Percentiles rank a stretch among this genome's conserved stretches.
These are phyloP conservation scores for Ceratina calcarata DNA, from an alignment of 1,140 invertebrate species.

Conservation along the genomic window DNA sequence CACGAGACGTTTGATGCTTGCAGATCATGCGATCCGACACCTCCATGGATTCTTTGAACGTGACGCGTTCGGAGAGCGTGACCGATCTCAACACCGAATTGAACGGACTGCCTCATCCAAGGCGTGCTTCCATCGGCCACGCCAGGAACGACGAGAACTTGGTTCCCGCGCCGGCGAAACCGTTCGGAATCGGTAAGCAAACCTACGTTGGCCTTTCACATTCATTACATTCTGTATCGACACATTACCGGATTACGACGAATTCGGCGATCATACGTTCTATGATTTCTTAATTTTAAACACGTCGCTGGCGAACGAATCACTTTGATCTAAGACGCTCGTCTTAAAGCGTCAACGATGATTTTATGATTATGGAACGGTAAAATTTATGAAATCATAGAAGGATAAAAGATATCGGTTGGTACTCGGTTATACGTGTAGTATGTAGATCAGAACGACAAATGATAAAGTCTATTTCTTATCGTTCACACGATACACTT, in stretches of 20 bases:
- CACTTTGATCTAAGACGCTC: no score
- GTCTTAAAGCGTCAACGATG: no score
- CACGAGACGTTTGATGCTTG: background rate
- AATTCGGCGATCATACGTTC: constrained; percentile 32
- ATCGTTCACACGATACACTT: constrained; percentile 32
- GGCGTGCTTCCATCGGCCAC: constrained; percentile 73
- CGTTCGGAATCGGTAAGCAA: constrained; percentile 89
- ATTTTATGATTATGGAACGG: no score
- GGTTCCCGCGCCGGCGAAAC: constrained; percentile 83
- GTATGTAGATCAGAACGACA: background rate
- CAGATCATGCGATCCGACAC: constrained; percentile 90
- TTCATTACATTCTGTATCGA: constrained; percentile 22
- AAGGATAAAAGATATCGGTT: constrained; percentile 20
- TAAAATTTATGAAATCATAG: constrained; percentile 58
- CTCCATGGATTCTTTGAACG: constrained; percentile 87
- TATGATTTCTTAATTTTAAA: constrained; percentile 63
- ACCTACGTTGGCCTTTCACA: constrained; percentile 7
- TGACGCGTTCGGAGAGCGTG: constrained; percentile 90
- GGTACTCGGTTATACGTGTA: background rate
- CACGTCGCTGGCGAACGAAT: background rate
- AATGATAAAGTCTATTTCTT: constrained; percentile 9
- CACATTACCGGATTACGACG: background rate
- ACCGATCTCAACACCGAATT: constrained; percentile 85
- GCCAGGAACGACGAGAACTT: constrained; percentile 81
- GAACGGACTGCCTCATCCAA: constrained; percentile 69